Percentiles rank a stretch among this genome's conserved stretches.
phyloP scores from a whole-genome alignment of 2,888 invertebrate species.

The Drosophila peninsularis region DNA sequence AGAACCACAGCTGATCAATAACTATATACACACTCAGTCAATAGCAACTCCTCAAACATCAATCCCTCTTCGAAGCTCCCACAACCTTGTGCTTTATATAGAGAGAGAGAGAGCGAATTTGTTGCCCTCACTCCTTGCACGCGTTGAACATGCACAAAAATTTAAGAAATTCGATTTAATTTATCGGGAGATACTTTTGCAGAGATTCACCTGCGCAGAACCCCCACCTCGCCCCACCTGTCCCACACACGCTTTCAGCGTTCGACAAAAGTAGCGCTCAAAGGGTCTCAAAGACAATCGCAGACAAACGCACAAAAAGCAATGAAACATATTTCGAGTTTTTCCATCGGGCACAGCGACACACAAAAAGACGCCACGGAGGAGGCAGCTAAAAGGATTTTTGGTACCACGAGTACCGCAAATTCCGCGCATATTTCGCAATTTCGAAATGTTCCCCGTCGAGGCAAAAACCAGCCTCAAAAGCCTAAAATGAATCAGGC shows the following conservation, averaged over 20 bases:
- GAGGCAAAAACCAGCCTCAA: slow-evolving; percentile 13
- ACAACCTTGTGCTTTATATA: neutral
- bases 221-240: neutral
- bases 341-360: slow-evolving; percentile 23
- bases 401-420: slow-evolving; percentile 65
- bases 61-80: neutral
- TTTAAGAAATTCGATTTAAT: slow-evolving; percentile 73
- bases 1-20: neutral
- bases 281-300: slow-evolving; percentile 15
- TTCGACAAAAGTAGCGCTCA: slow-evolving; percentile 53
- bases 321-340: slow-evolving; percentile 55
- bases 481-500: slow-evolving; percentile 49
- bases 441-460: slow-evolving; percentile 52
- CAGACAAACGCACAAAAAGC: slow-evolving; percentile 62
- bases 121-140: slow-evolving; percentile 60
- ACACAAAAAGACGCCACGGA: slow-evolving; percentile 44
- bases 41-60: neutral
- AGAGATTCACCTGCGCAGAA: slow-evolving; percentile 48
- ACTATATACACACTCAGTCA: neutral
- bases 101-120: neutral
- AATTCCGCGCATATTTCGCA: slow-evolving; percentile 74
- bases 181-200: slow-evolving; percentile 62
- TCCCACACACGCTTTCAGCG: slow-evolving; percentile 50
- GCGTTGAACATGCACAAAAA: slow-evolving; percentile 71
- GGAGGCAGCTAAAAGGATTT: slow-evolving; percentile 41